Base-by-base conservation (phyloP, 2,797 vertebrate genomes). In the Argya squamiceps region DNA sequence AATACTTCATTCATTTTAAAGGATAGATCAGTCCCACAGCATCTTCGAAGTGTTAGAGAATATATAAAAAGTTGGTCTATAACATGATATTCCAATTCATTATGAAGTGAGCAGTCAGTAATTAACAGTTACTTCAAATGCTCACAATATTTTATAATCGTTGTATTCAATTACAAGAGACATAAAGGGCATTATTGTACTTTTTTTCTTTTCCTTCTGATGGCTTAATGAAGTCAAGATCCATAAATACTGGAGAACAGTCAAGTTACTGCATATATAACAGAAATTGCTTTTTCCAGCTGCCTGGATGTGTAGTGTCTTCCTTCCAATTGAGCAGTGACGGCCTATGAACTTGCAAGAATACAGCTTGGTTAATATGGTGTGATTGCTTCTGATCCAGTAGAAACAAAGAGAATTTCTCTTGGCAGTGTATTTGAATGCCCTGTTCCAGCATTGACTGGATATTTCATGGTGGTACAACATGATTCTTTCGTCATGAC, bases 101-200 rank as follows among this genome's bases (percentile, higher is more conserved):
- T 97, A 96, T 92, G 93, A 94, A 92, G 78, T 82, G 85, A 95
- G 56, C 39, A 89, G 84, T 94, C 65, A 92, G 41, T 96, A 91
- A 96, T 98, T 97, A 97, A 96, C 96, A 94, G 92, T 91, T 97
- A 90, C 84, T 97, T 96, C 95, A 97, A 84, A 77, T 96, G 75
- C 88, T 88, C 88, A 76, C 83, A 95, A 39, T 96, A 81, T 97
- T 95, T 98, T 97, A 97, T 96, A 95, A 94, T 94, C 62, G 75
- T 94, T 96, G 91, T 91, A 97, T 97, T 97, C 96, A 97, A 92
- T 97, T 96, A 91, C 77, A 88, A 85, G 7, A 70, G 89, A 96
- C 92, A 63, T 96, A 97, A 95, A 96, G 78, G 70, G 68, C 92
- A 87, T 97, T 83, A 95, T 94, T 95, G 76, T 93, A 75, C 70